Percentiles rank a stretch among this genome's conserved stretches.
Evolutionary conservation across 2,113 vertebrate species (phyloP).

Genomic region (Ranitomeya imitator): DNA sequence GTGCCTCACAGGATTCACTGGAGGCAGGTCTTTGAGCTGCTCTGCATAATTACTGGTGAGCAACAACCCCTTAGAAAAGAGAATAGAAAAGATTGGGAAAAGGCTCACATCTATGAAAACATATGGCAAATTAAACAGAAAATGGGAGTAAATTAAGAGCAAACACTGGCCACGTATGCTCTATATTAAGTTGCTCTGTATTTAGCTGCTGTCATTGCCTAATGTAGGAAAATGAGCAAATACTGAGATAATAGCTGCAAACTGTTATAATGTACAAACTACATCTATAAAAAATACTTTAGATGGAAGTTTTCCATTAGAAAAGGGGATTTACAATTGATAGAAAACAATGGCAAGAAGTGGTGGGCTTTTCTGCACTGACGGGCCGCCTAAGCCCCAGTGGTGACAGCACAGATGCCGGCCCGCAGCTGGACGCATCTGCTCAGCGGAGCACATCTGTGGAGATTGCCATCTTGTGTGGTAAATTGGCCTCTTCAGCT

Average conservation of each 20-base stretch:
- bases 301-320: background rate
- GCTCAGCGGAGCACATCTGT: background rate
- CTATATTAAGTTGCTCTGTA: background rate
- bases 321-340: background rate
- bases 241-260: background rate
- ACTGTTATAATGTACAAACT: background rate
- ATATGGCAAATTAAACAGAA: too few relatives aligned
- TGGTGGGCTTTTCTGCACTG: background rate
- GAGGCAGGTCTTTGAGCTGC: too few relatives aligned
- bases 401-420: background rate
- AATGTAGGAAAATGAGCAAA: too few relatives aligned
- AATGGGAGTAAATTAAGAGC: too few relatives aligned
- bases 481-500: background rate
- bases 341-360: background rate
- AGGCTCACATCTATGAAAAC: too few relatives aligned
- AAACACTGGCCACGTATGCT: too few relatives aligned
- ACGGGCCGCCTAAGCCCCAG: background rate
- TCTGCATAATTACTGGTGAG: too few relatives aligned
- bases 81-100: too few relatives aligned
- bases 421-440: background rate
- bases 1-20: too few relatives aligned
- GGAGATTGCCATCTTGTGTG: slow-evolving; percentile 26
- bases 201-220: background rate
- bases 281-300: too few relatives aligned
- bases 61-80: too few relatives aligned